Conservation (phyloP, 2,888 invertebrate genomes). For the Heliconius charithonia region DNA sequence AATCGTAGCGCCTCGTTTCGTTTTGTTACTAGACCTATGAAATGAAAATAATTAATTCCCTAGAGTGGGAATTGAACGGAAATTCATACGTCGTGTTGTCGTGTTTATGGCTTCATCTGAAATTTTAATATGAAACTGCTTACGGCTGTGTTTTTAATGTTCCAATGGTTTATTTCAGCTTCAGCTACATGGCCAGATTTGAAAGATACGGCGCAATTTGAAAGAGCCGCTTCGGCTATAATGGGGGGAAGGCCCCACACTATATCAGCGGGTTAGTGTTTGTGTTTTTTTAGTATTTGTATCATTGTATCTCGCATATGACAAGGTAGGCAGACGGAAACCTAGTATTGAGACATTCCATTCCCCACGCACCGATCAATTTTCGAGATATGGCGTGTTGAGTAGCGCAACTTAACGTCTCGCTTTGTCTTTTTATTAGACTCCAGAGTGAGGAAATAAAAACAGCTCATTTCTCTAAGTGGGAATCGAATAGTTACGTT, state of each 20-base stretch:
- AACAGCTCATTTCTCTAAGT: too few relatives aligned
- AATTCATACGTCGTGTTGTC: background rate
- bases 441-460: background rate
- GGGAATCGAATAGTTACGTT: too few relatives aligned
- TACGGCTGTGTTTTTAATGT: background rate
- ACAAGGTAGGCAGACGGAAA: background rate
- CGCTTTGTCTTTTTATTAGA: background rate
- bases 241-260: constrained; percentile 95
- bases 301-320: background rate
- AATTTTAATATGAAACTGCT: background rate
- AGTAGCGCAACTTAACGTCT: background rate
- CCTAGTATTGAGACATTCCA: background rate
- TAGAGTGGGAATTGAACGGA: background rate
- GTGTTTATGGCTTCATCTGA: background rate
- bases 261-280: constrained; percentile 89
- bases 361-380: background rate
- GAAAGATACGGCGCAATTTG: constrained; percentile 89
- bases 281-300: background rate
- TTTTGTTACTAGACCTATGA: background rate
- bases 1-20: too few relatives aligned
- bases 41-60: background rate
- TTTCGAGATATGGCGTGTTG: background rate
- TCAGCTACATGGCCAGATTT: constrained; percentile 92
- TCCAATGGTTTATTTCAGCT: constrained; percentile 64
- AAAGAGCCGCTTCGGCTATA: constrained; percentile 88